Percentiles rank a stretch among this genome's conserved stretches.
These are phyloP conservation scores for Leptura quadrifasciata DNA, from an alignment of 2,888 invertebrate species.

Conservation along the genomic window DNA sequence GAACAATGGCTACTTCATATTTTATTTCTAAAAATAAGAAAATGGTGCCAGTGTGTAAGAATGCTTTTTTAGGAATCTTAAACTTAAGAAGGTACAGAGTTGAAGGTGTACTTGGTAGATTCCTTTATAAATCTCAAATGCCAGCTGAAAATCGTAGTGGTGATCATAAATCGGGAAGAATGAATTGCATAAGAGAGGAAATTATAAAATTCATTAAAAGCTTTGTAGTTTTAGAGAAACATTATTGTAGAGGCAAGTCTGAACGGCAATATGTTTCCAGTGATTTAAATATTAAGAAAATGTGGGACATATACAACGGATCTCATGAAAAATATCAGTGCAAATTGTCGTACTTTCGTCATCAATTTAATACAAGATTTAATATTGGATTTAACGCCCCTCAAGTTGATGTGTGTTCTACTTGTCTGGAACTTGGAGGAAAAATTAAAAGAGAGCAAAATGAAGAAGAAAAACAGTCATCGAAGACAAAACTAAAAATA, in stretches of 20 bases:
- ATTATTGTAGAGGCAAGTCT: slow-evolving; percentile 6
- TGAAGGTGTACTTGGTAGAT: not conserved
- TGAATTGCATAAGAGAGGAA: not conserved
- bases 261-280: not conserved
- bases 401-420: no score
- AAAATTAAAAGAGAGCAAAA: no score
- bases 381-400: no score
- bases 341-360: no score
- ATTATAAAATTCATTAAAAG: not conserved
- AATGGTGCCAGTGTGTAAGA: not conserved
- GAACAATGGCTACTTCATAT: not conserved
- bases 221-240: slow-evolving; percentile 1
- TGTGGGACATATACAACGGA: no score
- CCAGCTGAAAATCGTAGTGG: not conserved
- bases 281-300: slow-evolving; percentile 2
- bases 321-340: no score
- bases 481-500: no score
- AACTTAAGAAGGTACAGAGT: slow-evolving; percentile 4
- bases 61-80: not conserved
- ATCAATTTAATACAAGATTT: no score
- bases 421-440: no score
- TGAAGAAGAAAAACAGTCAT: no score
- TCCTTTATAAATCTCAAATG: no score
- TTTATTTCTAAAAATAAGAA: slow-evolving; percentile 1
- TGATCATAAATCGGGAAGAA: not conserved